Conservation (phyloP, 2,113 vertebrate genomes). For the Mandrillus leucophaeus region DNA sequence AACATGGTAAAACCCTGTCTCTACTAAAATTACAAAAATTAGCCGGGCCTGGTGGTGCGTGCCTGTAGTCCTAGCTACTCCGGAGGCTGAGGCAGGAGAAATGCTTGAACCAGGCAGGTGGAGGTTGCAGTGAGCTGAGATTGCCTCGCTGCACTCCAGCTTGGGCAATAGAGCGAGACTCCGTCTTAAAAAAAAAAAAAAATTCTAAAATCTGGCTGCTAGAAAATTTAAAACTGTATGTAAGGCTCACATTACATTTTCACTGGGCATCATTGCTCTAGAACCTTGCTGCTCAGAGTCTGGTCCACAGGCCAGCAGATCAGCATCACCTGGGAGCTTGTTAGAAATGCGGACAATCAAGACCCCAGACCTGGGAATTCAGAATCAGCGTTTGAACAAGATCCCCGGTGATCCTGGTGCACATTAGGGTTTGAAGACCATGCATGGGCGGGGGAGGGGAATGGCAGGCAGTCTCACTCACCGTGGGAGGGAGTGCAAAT, state of each 20-base stretch:
- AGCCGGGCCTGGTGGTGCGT: no score
- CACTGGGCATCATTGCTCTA: background rate
- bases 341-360: background rate
- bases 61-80: no score
- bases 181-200: background rate
- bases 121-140: no score
- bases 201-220: background rate
- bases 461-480: rapidly evolving
- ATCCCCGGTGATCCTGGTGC: background rate
- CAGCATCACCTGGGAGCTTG: background rate
- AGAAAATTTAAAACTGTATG: background rate
- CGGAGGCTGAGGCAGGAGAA: no score
- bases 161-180: no score
- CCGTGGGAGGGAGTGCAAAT: rapidly evolving
- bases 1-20: no score
- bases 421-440: background rate
- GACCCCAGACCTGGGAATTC: background rate
- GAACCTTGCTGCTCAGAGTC: background rate
- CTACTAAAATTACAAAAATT: no score
- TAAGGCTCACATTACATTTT: background rate
- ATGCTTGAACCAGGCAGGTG: no score
- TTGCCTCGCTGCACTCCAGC: no score
- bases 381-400: background rate
- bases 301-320: background rate
- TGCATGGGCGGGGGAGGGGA: rapidly evolving